phyloP scores from a whole-genome alignment of 2,888 invertebrate species.

The Drosophila affinis region DNA sequence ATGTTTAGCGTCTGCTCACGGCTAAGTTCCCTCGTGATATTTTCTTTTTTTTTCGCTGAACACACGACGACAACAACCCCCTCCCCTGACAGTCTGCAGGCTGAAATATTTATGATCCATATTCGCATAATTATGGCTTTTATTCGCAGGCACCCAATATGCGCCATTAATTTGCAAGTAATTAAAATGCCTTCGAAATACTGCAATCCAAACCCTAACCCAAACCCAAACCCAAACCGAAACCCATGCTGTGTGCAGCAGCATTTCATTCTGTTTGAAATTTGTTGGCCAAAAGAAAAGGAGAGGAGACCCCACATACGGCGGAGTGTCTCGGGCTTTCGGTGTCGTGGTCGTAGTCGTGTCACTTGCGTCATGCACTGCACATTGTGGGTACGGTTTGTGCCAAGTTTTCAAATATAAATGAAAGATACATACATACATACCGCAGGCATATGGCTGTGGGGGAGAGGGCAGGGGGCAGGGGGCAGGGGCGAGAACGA shows the following conservation, averaged over 20 bases:
- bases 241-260: slow-evolving; percentile 45
- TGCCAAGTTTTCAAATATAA: slow-evolving; percentile 81
- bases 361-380: slow-evolving; percentile 76
- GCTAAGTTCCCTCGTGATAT: slow-evolving; percentile 53
- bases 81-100: not conserved
- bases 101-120: slow-evolving; percentile 51
- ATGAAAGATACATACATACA: slow-evolving; percentile 75
- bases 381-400: slow-evolving; percentile 69
- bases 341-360: slow-evolving; percentile 56
- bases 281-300: slow-evolving; percentile 59
- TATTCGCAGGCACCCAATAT: slow-evolving; percentile 20
- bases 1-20: slow-evolving; percentile 33
- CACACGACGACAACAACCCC: slow-evolving; percentile 24
- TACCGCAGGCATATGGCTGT: not conserved
- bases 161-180: slow-evolving; percentile 71
- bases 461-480: not conserved
- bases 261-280: slow-evolving; percentile 26
- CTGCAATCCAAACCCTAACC: slow-evolving; percentile 48
- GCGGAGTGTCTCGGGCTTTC: slow-evolving; percentile 36
- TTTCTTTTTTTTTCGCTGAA: slow-evolving; percentile 49
- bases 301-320: slow-evolving; percentile 25
- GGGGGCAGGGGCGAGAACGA: slow-evolving; percentile 2
- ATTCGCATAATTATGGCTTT: slow-evolving; percentile 50
- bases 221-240: slow-evolving; percentile 15
- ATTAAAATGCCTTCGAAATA: slow-evolving; percentile 69